Base-by-base conservation (phyloP, 2,888 invertebrate species). In the Agonopterix alstromeriana region DNA sequence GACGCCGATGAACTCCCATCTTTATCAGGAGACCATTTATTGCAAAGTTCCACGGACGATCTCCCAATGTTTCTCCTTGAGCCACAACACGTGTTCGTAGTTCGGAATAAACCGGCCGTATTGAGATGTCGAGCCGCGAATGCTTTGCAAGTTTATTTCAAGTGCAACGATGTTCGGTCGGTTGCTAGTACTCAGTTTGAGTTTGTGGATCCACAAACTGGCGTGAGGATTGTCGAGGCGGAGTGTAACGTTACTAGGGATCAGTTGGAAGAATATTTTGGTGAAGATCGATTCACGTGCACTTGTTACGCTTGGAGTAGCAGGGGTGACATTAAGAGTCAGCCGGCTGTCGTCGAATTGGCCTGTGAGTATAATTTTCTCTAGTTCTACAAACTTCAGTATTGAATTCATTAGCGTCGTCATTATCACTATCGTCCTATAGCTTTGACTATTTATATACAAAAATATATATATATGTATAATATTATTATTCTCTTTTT, bases 231-330 rank as follows among this genome's bases (percentile, higher is more conserved):
- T 72, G 93, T 96, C 61, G 97, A 97, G 75, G 94, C 94, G 43
- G 94, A 95, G 62, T 93, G 96, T 60, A 96, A 97, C 74, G 94
- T 98, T 60, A 95, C 95, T 41, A 91, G 97, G 57, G 94, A 96
- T 80, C 94, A 95, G 74, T 95, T 98, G 60, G 98, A 98, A 70
- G 97, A 98, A 74, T 97, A 96, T 83, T 97, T 96, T 70, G 97
- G 96, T 53, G 93, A 94, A 70, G 96, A 95, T 49, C 92, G 94
- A 62, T 97, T 96, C 79, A 95, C 95, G 66, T 99, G 98, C 84
- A 96, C 97, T 65, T 99, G 98, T 77, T 93, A 94, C 70, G 98
- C 98, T 36, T 97, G 97, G 94, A 95, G 95, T 54, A 94, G 95
- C 56, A 91, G 94, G 51, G 96, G 96, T 10, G 93, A 94, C 63